Evolutionary conservation across 1,140 invertebrate genomes (phyloP).

Genomic region (Carposina sasakii): DNA sequence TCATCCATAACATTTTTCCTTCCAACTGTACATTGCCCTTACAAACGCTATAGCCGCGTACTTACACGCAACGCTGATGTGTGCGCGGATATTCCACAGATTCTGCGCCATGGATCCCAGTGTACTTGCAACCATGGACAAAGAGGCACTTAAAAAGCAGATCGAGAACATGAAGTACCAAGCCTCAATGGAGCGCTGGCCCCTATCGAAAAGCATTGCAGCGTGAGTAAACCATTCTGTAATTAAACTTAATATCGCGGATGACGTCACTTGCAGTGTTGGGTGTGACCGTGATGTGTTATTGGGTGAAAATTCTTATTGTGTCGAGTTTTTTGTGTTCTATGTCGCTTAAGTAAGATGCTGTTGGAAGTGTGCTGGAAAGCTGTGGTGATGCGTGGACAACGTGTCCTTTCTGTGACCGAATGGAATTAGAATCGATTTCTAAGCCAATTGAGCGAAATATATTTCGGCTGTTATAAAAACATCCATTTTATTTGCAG

Average conservation of each 20-base stretch:
- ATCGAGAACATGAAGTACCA: slow-evolving; percentile 98
- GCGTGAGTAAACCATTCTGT: slow-evolving; percentile 84
- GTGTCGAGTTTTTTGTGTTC: no score
- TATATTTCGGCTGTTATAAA: no score
- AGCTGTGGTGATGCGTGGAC: no score
- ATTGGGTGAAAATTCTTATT: no score
- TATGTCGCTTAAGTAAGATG: no score
- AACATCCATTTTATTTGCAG: no score
- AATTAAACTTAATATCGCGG: slow-evolving; percentile 36
- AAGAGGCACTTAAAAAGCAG: slow-evolving; percentile 96
- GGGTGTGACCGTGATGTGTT: slow-evolving; percentile 55
- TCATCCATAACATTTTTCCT: slow-evolving; percentile 7
- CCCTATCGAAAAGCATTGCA: slow-evolving; percentile 92
- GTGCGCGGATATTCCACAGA: slow-evolving; percentile 68
- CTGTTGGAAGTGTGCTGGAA: no score
- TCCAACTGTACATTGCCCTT: slow-evolving; percentile 16
- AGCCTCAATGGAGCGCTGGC: slow-evolving; percentile 96
- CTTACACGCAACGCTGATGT: slow-evolving; percentile 44
- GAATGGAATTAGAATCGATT: no score
- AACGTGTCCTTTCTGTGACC: no score
- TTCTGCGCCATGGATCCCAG: slow-evolving; percentile 87
- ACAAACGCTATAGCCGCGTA: slow-evolving; percentile 14
- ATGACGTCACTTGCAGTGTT: no score
- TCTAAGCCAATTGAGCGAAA: no score
- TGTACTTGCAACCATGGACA: slow-evolving; percentile 95